Evolutionary conservation across 2,113 vertebrate species (phyloP), one percentile per base, ranked within the genome.

Genomic region (Gorilla gorilla): DNA sequence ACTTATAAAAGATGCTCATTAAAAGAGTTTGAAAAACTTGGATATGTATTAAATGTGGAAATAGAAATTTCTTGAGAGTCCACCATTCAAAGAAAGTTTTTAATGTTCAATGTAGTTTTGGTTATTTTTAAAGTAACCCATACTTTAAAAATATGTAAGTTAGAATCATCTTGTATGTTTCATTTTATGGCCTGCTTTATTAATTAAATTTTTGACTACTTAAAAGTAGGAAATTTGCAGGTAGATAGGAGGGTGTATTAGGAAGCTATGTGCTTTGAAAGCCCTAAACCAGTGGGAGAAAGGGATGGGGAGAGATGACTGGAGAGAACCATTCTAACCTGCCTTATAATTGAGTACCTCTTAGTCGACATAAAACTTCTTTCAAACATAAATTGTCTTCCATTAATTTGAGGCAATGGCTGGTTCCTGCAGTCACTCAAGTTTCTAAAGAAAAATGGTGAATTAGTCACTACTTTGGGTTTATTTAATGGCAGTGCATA

Each of bases 21-120:
- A 88, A 97, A 94, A 81, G n/a, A 81, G 93, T 87, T 96, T 48
- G 35, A 89, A 85, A 92, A 75, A 38, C 68, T 38, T 78, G 70
- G 14, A 50, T 43, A 84, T 9, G 10, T 78, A 22, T 59, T 76
- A 92, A 70, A 85, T 89, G 66, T 70, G 10, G 48, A 92, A 95
- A 73, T 79, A 78, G 16, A 84, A 78, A 72, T 94, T 92, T 96
- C 22, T 82, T 20, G n/a, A 35, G 14, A 76, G 73, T 85, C 14
- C 25, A 17, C 12, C 5, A 48, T 86, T 68, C 27, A 80, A 76
- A 86, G 73, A 89, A 96, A 75, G 45, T 66, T 95, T 85, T 55
- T 38, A 76, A 78, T 48, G 32, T 50, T 89, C 5, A 11, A 7
- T 93, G 68, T 83, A 75, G 80, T 45, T 61, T 64, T 84, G 73